phyloP scores from a whole-genome alignment of 2,888 invertebrate genomes.

The Melangyna quadrimaculata region DNA sequence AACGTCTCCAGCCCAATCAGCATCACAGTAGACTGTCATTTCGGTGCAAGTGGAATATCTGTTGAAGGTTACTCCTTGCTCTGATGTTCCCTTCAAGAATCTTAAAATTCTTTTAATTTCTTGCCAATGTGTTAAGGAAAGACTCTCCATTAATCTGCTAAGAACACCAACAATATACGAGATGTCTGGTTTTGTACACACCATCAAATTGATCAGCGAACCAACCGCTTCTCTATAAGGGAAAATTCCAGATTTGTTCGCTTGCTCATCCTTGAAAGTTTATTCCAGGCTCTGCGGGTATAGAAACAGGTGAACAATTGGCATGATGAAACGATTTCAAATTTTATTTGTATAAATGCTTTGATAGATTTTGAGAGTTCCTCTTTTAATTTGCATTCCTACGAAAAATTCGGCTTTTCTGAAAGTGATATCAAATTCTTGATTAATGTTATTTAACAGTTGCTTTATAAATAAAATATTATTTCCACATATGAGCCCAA shows the following conservation, averaged over 20 bases:
- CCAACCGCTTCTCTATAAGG: neutral
- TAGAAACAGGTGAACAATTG: no score
- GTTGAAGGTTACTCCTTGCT: no score
- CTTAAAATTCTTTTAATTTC: neutral
- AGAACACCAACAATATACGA: neutral
- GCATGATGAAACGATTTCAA: no score
- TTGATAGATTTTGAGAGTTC: neutral
- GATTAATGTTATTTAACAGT: no score
- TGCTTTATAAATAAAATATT: neutral
- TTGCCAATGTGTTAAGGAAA: neutral
- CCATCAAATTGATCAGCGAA: neutral
- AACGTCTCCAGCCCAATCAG: slow-evolving; percentile 38
- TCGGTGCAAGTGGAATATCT: no score
- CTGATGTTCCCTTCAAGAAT: no score
- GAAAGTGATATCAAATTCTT: no score
- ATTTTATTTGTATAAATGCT: neutral
- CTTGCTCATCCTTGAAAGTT: no score
- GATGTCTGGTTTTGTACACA: neutral
- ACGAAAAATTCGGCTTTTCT: no score
- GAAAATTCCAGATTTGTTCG: neutral
- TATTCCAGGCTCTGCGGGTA: no score
- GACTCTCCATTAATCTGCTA: neutral
- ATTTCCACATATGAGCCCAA: neutral
- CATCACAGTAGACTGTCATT: slow-evolving; percentile 22
- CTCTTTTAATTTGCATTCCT: neutral